These are phyloP conservation scores for Neomorphus geoffroyi DNA, from an alignment of 2,797 vertebrate species.

Conservation along the genomic window DNA sequence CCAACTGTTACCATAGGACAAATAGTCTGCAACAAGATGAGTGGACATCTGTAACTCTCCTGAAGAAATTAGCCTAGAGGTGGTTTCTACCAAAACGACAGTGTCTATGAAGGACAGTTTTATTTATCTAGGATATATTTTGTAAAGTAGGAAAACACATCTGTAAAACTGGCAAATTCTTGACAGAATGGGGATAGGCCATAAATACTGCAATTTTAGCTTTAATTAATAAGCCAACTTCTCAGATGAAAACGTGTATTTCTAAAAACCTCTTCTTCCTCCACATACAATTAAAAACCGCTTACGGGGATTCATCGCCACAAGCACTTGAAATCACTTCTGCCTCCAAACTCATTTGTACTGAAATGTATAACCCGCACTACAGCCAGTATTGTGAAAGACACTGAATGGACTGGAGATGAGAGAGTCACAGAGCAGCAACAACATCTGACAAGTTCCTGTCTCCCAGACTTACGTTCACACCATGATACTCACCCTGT, in stretches of 20 bases:
- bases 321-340: background rate
- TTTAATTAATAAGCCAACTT: background rate
- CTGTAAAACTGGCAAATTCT: background rate
- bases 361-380: background rate
- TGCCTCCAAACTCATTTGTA: background rate
- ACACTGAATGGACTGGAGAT: background rate
- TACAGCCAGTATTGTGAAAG: background rate
- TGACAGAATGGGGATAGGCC: background rate
- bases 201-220: background rate
- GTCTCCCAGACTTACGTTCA: background rate
- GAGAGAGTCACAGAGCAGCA: background rate
- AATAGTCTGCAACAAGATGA: background rate
- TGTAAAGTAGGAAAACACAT: background rate
- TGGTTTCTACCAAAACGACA: background rate
- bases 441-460: background rate
- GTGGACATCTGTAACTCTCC: background rate
- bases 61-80: background rate
- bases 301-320: background rate
- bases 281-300: background rate
- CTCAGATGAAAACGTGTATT: background rate
- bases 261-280: background rate
- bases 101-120: background rate
- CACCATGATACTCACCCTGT: background rate
- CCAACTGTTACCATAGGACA: background rate
- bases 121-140: background rate